Evolutionary conservation across 2,888 invertebrate species (phyloP).

Genomic region (Panzeria rudis): DNA sequence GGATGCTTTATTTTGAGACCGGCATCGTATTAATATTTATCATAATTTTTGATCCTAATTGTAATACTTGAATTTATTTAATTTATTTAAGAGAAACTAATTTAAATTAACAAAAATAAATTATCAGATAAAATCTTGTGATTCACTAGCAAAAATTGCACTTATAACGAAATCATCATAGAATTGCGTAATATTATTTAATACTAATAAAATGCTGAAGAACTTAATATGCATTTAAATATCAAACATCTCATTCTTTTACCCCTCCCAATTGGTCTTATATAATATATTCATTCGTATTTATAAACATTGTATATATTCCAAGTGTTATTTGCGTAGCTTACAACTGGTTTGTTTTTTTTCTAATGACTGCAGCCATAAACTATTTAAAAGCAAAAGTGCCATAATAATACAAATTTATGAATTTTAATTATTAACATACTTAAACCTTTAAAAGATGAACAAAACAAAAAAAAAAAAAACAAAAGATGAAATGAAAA

Average conservation of each 20-base stretch:
- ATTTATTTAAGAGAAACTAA: background rate
- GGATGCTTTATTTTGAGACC: background rate
- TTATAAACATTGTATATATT: background rate
- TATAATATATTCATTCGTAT: background rate
- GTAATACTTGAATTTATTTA: background rate
- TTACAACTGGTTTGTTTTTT: slow-evolving; percentile 22
- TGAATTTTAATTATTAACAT: slow-evolving; percentile 18
- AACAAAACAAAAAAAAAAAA: background rate
- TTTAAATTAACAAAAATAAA: background rate
- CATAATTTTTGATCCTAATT: background rate
- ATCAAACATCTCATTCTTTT: background rate
- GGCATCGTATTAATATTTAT: background rate
- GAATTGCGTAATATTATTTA: background rate
- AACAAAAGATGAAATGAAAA: background rate
- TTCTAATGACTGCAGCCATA: slow-evolving; percentile 28
- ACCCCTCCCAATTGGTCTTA: background rate
- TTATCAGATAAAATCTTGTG: background rate
- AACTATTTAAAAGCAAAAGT: slow-evolving; percentile 34
- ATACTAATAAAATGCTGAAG: background rate
- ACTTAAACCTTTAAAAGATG: slow-evolving; percentile 1
- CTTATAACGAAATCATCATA: background rate
- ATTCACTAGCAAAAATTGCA: background rate
- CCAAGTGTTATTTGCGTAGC: background rate
- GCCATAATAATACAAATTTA: slow-evolving; percentile 33
- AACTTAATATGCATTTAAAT: background rate